Base-by-base conservation (phyloP, 2,113 vertebrate species). In the Labeo catla region DNA sequence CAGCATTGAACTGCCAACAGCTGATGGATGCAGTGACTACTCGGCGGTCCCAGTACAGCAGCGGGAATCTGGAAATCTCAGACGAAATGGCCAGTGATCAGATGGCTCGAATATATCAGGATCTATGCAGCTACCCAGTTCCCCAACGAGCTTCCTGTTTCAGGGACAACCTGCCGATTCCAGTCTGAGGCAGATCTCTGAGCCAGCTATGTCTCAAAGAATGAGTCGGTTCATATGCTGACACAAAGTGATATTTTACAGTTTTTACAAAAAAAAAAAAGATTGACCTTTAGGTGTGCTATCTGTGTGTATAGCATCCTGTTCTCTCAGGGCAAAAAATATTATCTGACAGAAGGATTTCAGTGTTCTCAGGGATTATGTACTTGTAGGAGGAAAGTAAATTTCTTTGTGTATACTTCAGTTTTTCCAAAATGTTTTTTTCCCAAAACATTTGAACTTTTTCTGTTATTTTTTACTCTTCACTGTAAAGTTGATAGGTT, bases 81-180 rank as follows among this genome's bases (percentile, higher is more conserved):
- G 95, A 95, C 1, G 92, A 92, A 19, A 49, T 86, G 65, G 91
- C 92, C 59, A 88, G 74, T 19, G 94, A 96, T 72, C 95, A 95
- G 89, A 91, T 96, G 94, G 94, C 94, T 50, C 93, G 91, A 45
- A 95, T 95, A 90, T 95, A 95, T 90, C 95, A 95, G 91, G 95
- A 95, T 84, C 87, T 96, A 87, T 96, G 86, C 93, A 6, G 92
- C 92, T 95, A 95, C 83, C 93, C 91, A 3, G 87, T 88, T 93
- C 8, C 96, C 91, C 93, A 95, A 90, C 95, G 97, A 86, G 86
- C 92, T 34, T 61, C 96, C 0, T 95, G 97, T 87, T 99, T 97
- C 93, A 94, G 97, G 86, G 98, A 98, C 86, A 98, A 95, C 91
- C 94, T 97, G 59, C 95, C 97, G 89, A 99, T 99, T 85, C 97